Conservation (phyloP, 1,140 invertebrate genomes). For the Episyrphus balteatus region DNA sequence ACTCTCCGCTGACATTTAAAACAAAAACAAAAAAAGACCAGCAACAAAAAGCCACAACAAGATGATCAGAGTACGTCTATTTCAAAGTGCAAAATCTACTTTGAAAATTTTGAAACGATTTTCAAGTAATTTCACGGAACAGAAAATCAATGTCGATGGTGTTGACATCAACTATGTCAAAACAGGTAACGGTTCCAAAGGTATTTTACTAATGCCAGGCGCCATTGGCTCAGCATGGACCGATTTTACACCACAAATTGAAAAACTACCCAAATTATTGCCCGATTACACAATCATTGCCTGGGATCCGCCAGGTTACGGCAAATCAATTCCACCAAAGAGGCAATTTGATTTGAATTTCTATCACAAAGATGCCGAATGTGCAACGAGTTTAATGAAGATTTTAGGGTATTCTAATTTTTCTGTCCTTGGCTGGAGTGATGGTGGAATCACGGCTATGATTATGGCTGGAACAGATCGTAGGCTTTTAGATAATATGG, state of each 20-base stretch:
- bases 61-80: too few relatives aligned
- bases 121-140: constrained; percentile 24
- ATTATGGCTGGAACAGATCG: constrained; percentile 61
- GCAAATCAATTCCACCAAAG: constrained; percentile 66
- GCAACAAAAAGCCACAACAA: too few relatives aligned
- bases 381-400: constrained; percentile 60
- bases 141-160: constrained; percentile 48
- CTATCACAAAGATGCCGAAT: constrained; percentile 61
- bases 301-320: constrained; percentile 84
- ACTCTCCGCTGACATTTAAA: too few relatives aligned
- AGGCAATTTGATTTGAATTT: constrained; percentile 59
- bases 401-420: constrained; percentile 54
- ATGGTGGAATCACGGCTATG: constrained; percentile 71
- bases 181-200: constrained; percentile 55
- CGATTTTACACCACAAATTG: constrained; percentile 70
- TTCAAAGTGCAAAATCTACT: too few relatives aligned
- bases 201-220: constrained; percentile 63
- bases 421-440: constrained; percentile 79
- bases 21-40: too few relatives aligned
- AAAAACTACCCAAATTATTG: constrained; percentile 46
- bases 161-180: constrained; percentile 58
- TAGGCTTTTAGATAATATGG: constrained; percentile 55
- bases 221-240: constrained; percentile 65
- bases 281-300: constrained; percentile 64
- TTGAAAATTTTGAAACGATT: too few relatives aligned